phyloP scores from a whole-genome alignment of 2,113 vertebrate species.

The Toxotes chatareus region DNA sequence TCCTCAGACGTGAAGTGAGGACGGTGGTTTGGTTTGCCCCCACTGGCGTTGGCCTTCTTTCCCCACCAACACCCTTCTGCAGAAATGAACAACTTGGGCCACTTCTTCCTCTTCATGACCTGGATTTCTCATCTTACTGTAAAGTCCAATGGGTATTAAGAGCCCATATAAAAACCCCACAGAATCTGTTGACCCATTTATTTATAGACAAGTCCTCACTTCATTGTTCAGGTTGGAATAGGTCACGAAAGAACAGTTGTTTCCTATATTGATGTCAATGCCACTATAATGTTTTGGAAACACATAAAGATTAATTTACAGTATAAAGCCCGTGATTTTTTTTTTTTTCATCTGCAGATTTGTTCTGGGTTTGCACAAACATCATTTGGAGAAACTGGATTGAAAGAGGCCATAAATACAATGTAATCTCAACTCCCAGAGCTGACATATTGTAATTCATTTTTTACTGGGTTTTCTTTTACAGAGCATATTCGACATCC shows the following conservation, averaged over 20 bases:
- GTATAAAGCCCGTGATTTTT: neutral
- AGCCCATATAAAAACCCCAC: constrained; percentile 6
- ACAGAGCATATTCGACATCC: no score
- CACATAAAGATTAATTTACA: constrained; percentile 26
- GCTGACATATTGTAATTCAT: constrained; percentile 48
- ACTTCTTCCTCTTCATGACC: constrained; percentile 39
- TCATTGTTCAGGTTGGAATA: constrained; percentile 17
- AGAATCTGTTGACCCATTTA: constrained; percentile 49
- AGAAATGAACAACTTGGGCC: neutral
- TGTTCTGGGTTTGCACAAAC: constrained; percentile 17
- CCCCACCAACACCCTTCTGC: no score
- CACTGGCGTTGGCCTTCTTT: no score
- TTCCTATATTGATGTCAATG: neutral
- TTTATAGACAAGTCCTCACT: neutral
- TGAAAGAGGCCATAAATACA: constrained; percentile 47
- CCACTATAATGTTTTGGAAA: constrained; percentile 1
- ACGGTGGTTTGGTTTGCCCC: no score
- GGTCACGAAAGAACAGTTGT: neutral
- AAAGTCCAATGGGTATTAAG: constrained; percentile 6
- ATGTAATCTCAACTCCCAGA: constrained; percentile 41
- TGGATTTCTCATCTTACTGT: constrained; percentile 36
- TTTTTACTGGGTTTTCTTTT: no score
- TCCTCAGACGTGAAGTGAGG: no score
- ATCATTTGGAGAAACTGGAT: constrained; percentile 46
- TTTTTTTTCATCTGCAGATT: constrained; percentile 30